These are phyloP conservation scores for Loris lydekkerianus DNA, from an alignment of 2,797 vertebrate genomes.

Conservation along the genomic window DNA sequence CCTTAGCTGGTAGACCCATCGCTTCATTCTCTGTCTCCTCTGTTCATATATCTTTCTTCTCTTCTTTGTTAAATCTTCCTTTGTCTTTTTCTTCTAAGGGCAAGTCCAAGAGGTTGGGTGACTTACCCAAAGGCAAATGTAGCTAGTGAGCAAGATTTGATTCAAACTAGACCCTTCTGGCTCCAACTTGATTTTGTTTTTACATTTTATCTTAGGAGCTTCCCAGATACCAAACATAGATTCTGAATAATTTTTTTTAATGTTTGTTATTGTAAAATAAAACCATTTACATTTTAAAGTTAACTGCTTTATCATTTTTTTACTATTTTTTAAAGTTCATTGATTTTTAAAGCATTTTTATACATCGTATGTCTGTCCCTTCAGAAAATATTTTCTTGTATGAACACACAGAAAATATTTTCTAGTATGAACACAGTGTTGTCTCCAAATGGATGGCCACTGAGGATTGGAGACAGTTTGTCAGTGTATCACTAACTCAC, in stretches of 20 bases:
- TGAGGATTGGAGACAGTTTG: constrained; percentile 41
- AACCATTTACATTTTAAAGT: constrained; percentile 32
- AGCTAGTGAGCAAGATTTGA: background rate
- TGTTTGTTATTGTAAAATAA: constrained; percentile 11
- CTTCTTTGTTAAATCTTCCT: background rate
- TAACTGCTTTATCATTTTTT: constrained; percentile 61
- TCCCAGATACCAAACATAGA: background rate
- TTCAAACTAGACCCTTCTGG: background rate
- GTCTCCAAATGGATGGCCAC: background rate
- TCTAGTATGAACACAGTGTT: background rate
- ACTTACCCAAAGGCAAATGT: background rate
- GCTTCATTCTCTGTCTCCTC: background rate
- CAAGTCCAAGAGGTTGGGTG: background rate
- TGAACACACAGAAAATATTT: background rate
- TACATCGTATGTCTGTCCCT: constrained; percentile 59
- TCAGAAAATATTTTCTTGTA: constrained; percentile 45
- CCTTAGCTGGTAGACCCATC: background rate
- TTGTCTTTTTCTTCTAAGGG: background rate
- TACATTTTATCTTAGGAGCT: background rate
- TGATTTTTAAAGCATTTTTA: constrained; percentile 71
- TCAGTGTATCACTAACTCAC: constrained; percentile 27
- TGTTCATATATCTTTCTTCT: background rate
- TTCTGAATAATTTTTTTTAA: constrained; percentile 10
- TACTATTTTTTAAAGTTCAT: constrained; percentile 57
- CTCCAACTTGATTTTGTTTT: background rate